phyloP scores from a whole-genome alignment of 2,113 vertebrate species.

The Nettapus auritus region DNA sequence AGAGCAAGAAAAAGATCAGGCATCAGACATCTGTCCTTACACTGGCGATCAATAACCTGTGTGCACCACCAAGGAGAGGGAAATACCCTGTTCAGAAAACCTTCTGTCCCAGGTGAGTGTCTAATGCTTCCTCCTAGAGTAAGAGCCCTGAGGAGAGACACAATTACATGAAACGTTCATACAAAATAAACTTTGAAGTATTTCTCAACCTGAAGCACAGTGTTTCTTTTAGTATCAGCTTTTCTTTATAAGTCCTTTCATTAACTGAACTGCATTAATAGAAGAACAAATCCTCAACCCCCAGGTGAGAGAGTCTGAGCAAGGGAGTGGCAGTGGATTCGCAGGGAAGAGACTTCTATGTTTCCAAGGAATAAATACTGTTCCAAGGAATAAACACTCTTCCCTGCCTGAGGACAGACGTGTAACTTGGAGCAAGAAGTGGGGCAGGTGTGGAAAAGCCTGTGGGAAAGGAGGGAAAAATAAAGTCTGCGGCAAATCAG shows the following conservation, averaged over 20 bases:
- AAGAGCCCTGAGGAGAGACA: background rate
- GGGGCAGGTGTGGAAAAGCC: background rate
- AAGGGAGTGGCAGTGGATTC: background rate
- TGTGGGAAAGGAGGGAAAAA: background rate
- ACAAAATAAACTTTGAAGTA: background rate
- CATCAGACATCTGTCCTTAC: background rate
- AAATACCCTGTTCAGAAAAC: background rate
- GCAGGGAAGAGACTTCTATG: background rate
- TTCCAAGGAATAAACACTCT: background rate
- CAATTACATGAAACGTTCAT: background rate
- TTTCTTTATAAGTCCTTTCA: background rate
- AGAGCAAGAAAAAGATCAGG: background rate
- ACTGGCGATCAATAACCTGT: background rate
- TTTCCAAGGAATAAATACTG: background rate
- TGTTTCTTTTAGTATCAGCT: background rate
- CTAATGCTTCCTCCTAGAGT: background rate
- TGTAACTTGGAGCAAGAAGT: background rate
- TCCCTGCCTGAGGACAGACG: background rate
- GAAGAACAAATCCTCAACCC: background rate
- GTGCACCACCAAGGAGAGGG: rapidly evolving
- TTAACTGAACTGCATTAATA: background rate
- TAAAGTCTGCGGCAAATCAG: background rate
- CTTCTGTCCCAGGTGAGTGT: background rate
- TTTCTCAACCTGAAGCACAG: background rate
- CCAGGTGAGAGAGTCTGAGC: background rate